A percentile compares a stretch with the other conserved stretches of the same genome.
Evolutionary conservation across 2,888 invertebrate genomes (phyloP).

Genomic region (Heptascelio sp.): DNA sequence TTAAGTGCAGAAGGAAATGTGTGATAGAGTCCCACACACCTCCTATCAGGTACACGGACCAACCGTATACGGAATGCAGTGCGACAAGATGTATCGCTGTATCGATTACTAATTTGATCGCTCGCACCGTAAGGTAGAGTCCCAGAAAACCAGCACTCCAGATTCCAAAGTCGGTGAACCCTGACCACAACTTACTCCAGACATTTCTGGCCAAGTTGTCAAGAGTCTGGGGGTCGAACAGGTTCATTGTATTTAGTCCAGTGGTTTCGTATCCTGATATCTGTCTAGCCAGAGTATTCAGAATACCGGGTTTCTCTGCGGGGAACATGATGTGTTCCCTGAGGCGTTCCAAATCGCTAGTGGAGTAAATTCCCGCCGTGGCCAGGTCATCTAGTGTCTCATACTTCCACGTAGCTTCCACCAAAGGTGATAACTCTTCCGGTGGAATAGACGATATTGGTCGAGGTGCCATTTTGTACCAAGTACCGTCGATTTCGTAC

Average conservation of each 20-base stretch:
- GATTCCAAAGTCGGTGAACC: not conserved
- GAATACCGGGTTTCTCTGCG: not conserved
- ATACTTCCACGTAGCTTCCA: not conserved
- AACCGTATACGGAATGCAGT: not conserved
- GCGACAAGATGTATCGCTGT: not conserved
- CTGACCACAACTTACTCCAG: not conserved
- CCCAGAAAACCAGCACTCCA: not conserved
- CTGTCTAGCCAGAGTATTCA: not conserved
- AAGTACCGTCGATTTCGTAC: not conserved
- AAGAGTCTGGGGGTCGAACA: not conserved
- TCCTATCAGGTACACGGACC: too few relatives aligned
- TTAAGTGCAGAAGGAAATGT: too few relatives aligned
- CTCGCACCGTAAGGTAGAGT: not conserved
- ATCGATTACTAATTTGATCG: not conserved
- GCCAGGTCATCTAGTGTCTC: not conserved
- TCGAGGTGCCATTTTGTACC: not conserved
- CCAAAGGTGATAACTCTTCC: not conserved
- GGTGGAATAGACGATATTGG: not conserved
- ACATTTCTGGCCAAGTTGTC: not conserved
- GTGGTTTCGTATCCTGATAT: too few relatives aligned
- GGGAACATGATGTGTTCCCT: too few relatives aligned
- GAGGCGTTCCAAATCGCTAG: conserved; percentile 11
- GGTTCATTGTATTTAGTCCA: not conserved
- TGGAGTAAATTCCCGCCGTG: conserved; percentile 42
- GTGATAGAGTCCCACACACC: too few relatives aligned